Evolutionary conservation across 2,888 invertebrate species (phyloP).

Genomic region (Chrysolina americana): DNA sequence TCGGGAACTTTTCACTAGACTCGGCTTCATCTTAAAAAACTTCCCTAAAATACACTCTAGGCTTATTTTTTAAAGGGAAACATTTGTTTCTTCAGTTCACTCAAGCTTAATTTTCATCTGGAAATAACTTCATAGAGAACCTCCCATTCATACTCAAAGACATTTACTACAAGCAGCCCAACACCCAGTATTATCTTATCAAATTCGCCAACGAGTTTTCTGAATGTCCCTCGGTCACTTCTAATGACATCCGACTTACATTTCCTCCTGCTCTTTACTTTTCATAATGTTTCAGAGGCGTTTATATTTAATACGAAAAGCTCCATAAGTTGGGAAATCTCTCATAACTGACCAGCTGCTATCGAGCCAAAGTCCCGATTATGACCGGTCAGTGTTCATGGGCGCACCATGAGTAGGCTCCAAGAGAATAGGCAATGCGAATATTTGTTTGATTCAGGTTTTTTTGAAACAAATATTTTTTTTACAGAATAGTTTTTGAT

Average conservation of each 20-base stretch:
- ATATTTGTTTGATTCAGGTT: background rate
- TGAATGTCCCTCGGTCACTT: conserved; percentile 1
- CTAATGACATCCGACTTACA: conserved; percentile 4
- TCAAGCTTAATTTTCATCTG: too few relatives aligned
- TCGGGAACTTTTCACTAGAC: too few relatives aligned
- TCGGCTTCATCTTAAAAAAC: too few relatives aligned
- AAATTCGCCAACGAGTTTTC: conserved; percentile 15
- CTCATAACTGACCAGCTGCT: conserved; percentile 45
- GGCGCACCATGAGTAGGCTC: background rate
- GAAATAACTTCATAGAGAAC: too few relatives aligned
- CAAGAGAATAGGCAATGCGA: background rate
- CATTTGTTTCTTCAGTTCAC: too few relatives aligned
- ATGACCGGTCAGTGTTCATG: conserved; percentile 6
- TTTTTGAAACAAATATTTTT: background rate
- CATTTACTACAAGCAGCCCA: too few relatives aligned
- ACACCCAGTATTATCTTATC: background rate
- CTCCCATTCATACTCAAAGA: too few relatives aligned
- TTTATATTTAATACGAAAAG: conserved; percentile 42
- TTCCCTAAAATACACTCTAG: too few relatives aligned
- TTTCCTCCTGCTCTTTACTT: conserved; percentile 25
- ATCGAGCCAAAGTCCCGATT: conserved; percentile 24
- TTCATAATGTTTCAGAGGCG: conserved; percentile 37
- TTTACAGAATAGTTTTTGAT: too few relatives aligned
- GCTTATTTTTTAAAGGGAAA: too few relatives aligned
- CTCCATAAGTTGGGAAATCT: conserved; percentile 43